Evolutionary conservation across 2,797 vertebrate genomes (phyloP).

Genomic region (Lagorchestes hirsutus): DNA sequence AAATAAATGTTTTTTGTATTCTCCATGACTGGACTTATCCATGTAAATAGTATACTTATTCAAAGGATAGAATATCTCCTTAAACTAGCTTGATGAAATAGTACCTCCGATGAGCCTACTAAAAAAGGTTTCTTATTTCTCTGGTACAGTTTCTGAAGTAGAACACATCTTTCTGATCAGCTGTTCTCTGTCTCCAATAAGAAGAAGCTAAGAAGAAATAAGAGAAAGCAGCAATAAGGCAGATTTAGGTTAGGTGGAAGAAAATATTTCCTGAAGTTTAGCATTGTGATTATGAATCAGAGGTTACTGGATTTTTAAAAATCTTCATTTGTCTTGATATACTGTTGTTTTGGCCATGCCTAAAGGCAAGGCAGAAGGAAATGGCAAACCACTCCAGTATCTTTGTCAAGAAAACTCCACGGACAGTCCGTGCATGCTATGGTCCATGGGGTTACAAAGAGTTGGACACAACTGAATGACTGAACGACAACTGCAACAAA

Average conservation of each 20-base stretch:
- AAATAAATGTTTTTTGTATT: slow-evolving; percentile 15
- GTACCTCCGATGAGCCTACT: background rate
- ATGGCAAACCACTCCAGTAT: background rate
- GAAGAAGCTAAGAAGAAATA: background rate
- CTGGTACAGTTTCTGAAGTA: background rate
- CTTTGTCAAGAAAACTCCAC: background rate
- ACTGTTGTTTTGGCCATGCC: background rate
- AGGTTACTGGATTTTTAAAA: background rate
- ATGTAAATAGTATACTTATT: slow-evolving; percentile 30
- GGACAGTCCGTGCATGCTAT: background rate
- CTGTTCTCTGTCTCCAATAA: background rate
- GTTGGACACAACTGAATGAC: background rate
- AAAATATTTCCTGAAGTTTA: background rate
- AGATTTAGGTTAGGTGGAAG: background rate
- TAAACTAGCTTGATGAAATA: background rate
- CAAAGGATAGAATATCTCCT: background rate
- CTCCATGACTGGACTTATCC: slow-evolving; percentile 9
- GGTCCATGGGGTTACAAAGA: background rate
- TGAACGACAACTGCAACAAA: background rate
- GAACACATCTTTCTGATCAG: background rate
- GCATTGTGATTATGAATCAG: background rate
- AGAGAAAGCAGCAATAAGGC: background rate
- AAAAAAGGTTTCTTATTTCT: background rate
- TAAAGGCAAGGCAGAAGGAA: background rate
- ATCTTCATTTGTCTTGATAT: background rate